Evolutionary conservation across 2,888 invertebrate species (phyloP).

Genomic region (Neoaliturus tenellus): DNA sequence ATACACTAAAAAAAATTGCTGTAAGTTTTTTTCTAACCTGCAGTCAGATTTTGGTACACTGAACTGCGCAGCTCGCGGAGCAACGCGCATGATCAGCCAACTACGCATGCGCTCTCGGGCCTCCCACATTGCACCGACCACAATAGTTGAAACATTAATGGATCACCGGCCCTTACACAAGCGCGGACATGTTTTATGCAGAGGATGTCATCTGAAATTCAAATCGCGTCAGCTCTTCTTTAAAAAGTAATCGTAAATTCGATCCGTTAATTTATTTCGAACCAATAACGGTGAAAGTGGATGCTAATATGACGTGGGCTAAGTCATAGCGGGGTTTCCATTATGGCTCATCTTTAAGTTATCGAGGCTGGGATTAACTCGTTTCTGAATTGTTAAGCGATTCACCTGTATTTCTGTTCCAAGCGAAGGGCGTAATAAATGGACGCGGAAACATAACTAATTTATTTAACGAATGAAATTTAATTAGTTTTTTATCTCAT

Average conservation of each 20-base stretch:
- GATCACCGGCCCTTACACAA: slow-evolving; percentile 30
- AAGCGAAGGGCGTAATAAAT: too few species aligned
- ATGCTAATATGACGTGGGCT: slow-evolving; percentile 46
- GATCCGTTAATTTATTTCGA: slow-evolving; percentile 52
- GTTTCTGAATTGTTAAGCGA: background rate
- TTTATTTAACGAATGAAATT: too few species aligned
- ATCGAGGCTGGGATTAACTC: slow-evolving; percentile 32
- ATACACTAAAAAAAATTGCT: too few species aligned
- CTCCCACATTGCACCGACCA: background rate
- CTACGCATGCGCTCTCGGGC: background rate
- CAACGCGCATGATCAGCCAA: background rate
- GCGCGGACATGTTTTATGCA: slow-evolving; percentile 49
- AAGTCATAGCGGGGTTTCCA: background rate
- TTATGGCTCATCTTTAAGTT: slow-evolving; percentile 40
- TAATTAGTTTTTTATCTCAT: too few species aligned
- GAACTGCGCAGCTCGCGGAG: background rate
- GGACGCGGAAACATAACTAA: too few species aligned
- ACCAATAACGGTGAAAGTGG: slow-evolving; percentile 49
- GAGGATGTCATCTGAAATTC: slow-evolving; percentile 46
- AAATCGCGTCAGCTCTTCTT: slow-evolving; percentile 40
- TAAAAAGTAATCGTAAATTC: slow-evolving; percentile 47
- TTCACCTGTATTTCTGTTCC: background rate
- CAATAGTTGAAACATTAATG: slow-evolving; percentile 40
- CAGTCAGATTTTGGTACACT: too few species aligned
- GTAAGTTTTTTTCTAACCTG: too few species aligned